Evolutionary conservation across 2,888 invertebrate species (phyloP).

Genomic region (Acholoe squamosa): DNA sequence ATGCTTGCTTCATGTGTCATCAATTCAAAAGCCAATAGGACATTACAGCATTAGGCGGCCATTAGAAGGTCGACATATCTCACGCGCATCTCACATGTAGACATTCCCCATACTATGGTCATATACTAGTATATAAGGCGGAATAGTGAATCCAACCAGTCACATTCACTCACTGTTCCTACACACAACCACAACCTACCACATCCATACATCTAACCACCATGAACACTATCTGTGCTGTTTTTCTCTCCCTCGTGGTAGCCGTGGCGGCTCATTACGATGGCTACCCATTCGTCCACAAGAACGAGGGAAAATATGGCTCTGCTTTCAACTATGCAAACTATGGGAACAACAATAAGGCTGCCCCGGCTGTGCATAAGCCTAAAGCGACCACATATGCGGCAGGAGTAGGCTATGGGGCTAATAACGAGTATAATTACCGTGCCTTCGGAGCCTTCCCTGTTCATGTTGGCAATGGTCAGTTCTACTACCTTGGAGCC

Average conservation of each 20-base stretch:
- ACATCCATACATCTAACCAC: background rate
- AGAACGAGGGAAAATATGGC: conserved; percentile 25
- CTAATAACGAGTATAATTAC: conserved; percentile 36
- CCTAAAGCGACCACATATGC: background rate
- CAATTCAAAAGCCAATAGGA: no score
- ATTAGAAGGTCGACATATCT: no score
- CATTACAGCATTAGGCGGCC: no score
- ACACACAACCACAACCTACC: background rate
- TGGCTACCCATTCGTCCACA: conserved; percentile 50
- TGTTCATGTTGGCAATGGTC: conserved; percentile 10
- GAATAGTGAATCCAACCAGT: background rate
- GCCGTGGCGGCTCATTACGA: conserved; percentile 43
- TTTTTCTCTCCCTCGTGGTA: background rate
- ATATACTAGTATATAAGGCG: background rate
- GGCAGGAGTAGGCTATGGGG: conserved; percentile 2
- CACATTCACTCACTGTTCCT: background rate
- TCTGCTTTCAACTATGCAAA: background rate
- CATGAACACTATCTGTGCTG: background rate
- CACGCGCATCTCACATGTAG: no score
- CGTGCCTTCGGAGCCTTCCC: conserved; percentile 36
- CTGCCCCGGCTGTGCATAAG: conserved; percentile 1
- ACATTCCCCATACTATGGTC: no score
- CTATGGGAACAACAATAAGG: background rate
- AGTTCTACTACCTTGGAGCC: conserved; percentile 44
- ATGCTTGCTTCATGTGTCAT: no score